These are phyloP conservation scores for Urocolius indicus DNA, from an alignment of 2,113 vertebrate species.

Conservation along the genomic window DNA sequence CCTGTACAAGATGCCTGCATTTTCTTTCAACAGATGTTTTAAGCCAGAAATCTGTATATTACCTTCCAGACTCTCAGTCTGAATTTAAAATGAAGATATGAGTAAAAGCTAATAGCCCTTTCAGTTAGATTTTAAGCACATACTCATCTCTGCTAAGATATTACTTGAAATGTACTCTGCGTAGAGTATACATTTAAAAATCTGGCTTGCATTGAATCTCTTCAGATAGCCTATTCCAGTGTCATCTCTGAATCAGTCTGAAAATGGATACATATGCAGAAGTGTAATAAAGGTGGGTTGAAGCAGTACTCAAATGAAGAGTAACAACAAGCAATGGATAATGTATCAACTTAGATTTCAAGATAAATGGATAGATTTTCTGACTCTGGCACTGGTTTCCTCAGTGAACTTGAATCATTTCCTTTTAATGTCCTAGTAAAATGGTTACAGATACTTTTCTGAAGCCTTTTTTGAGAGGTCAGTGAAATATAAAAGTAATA, in stretches of 20 bases:
- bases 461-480: slow-evolving; percentile 4
- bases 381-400: not conserved
- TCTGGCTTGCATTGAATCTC: not conserved
- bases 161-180: not conserved
- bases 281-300: not conserved
- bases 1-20: not conserved
- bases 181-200: not conserved
- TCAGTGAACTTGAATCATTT: not conserved
- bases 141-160: not conserved
- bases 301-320: not conserved
- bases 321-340: not conserved
- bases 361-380: accelerated
- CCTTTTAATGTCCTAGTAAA: not conserved
- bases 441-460: not conserved
- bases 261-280: not conserved
- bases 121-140: not conserved
- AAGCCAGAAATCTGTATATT: not conserved
- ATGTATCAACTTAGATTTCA: not conserved
- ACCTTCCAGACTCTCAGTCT: not conserved
- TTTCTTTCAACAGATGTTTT: not conserved
- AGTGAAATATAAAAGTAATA: not conserved
- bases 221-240: not conserved
- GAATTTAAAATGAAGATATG: not conserved
- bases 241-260: not conserved
- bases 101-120: not conserved